These are phyloP conservation scores for Spodoptera litura DNA, from an alignment of 1,140 invertebrate species.

Conservation along the genomic window DNA sequence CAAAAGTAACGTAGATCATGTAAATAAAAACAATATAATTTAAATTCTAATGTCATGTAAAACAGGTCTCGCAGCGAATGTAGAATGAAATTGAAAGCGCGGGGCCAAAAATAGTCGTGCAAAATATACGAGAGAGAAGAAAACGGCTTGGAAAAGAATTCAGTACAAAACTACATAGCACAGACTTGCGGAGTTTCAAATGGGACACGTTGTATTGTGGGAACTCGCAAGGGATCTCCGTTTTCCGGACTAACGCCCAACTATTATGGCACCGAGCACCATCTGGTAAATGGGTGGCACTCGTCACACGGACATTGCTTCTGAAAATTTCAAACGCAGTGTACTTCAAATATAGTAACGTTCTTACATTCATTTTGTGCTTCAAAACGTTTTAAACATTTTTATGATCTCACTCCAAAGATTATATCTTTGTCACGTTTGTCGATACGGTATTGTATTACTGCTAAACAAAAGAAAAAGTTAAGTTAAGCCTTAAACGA, in stretches of 20 bases:
- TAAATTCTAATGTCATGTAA: slow-evolving; percentile 39
- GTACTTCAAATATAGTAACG: not conserved
- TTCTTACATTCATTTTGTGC: not conserved
- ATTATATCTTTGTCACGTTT: not conserved
- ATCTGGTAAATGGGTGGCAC: slow-evolving; percentile 22
- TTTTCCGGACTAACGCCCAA: slow-evolving; percentile 16
- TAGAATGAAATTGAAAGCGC: slow-evolving; percentile 30
- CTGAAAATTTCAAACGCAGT: slow-evolving; percentile 8
- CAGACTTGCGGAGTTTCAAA: slow-evolving; percentile 30
- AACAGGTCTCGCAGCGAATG: slow-evolving; percentile 22
- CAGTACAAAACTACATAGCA: slow-evolving; percentile 26
- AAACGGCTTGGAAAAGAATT: slow-evolving; percentile 41
- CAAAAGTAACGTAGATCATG: not conserved
- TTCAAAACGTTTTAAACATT: not conserved
- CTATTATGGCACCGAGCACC: slow-evolving; percentile 9
- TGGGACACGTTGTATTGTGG: slow-evolving; percentile 39
- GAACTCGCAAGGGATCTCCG: slow-evolving; percentile 15
- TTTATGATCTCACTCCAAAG: not conserved
- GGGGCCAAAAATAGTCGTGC: slow-evolving; percentile 32
- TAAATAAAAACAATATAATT: slow-evolving; percentile 29
- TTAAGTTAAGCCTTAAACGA: too few species aligned
- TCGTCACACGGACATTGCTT: not conserved
- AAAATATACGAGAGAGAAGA: slow-evolving; percentile 31
- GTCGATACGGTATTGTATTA: not conserved
- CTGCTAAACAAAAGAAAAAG: too few species aligned